Conservation (phyloP, 2,888 invertebrate species). For the Caenorhabditis afra region DNA sequence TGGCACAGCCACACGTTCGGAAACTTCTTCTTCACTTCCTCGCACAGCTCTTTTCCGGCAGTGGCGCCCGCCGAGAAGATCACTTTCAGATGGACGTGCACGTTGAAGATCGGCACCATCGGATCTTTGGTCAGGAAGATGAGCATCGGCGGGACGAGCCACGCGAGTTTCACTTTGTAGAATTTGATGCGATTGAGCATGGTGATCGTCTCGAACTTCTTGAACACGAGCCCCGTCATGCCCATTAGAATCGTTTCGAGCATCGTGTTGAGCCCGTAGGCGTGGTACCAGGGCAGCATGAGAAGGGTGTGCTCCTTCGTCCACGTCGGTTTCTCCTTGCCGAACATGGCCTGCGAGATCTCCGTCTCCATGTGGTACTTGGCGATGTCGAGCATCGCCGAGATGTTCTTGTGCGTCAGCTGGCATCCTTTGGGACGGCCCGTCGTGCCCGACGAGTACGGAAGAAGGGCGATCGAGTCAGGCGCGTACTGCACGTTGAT, state of each 20-base stretch:
- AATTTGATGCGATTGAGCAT: slow-evolving; percentile 70
- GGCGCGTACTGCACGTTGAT: slow-evolving; percentile 40
- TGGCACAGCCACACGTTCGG: slow-evolving; percentile 63
- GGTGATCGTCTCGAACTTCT: slow-evolving; percentile 71
- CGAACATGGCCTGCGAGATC: slow-evolving; percentile 50
- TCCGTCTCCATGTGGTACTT: slow-evolving; percentile 51
- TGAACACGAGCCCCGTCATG: slow-evolving; percentile 73
- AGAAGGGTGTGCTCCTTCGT: slow-evolving; percentile 65
- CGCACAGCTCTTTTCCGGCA: slow-evolving; percentile 69
- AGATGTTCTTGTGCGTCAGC: slow-evolving; percentile 71
- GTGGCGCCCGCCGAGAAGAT: slow-evolving; percentile 84
- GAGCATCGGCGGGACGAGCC: slow-evolving; percentile 89
- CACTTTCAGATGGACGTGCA: slow-evolving; percentile 83
- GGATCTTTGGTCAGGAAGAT: slow-evolving; percentile 86
- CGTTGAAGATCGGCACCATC: slow-evolving; percentile 83
- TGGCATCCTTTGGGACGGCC: slow-evolving; percentile 75
- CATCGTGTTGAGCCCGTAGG: slow-evolving; percentile 74
- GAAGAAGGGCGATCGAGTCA: slow-evolving; percentile 58
- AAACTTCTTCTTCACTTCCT: slow-evolving; percentile 67
- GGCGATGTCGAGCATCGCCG: slow-evolving; percentile 68
- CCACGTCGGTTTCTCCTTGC: slow-evolving; percentile 50
- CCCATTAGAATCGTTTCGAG: slow-evolving; percentile 61
- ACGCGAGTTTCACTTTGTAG: slow-evolving; percentile 78
- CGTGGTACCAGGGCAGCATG: slow-evolving; percentile 78
- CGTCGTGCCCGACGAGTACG: slow-evolving; percentile 84